These are phyloP conservation scores for Sebastiscus tertius DNA, from an alignment of 2,797 vertebrate genomes.

Conservation along the genomic window DNA sequence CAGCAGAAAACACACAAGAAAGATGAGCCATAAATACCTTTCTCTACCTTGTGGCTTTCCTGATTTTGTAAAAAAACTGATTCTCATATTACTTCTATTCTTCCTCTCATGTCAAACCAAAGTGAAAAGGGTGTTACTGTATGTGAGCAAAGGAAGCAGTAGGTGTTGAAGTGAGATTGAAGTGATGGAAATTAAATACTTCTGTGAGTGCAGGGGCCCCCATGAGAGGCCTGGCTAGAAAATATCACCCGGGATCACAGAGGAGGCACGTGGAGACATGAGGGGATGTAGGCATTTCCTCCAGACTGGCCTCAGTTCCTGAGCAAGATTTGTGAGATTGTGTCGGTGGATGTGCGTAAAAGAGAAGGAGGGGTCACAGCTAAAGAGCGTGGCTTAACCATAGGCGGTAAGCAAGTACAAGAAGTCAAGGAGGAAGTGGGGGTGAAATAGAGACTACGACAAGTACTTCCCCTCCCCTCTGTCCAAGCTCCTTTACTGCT, in stretches of 20 bases:
- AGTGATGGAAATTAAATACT: conserved; percentile 59
- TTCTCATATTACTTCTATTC: neutral
- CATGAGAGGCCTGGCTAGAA: conserved; percentile 27
- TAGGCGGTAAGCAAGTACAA: conserved; percentile 48
- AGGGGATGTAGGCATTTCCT: conserved; percentile 75
- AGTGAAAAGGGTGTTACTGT: neutral
- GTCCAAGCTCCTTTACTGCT: conserved; percentile 36
- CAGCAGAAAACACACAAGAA: conserved; percentile 32
- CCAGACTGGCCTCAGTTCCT: conserved; percentile 65
- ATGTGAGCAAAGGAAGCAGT: conserved; percentile 14
- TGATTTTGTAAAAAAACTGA: neutral
- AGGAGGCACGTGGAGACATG: conserved; percentile 60
- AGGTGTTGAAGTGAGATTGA: conserved; percentile 19
- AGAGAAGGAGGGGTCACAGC: conserved; percentile 29
- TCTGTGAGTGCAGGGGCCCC: conserved; percentile 26
- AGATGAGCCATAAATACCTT: neutral
- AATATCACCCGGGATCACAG: conserved; percentile 57
- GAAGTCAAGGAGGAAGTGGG: conserved; percentile 55
- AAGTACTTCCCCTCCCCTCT: conserved; percentile 50
- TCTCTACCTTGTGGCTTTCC: neutral
- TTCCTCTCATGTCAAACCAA: neutral
- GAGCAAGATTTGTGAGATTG: conserved; percentile 61
- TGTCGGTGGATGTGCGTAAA: conserved; percentile 43
- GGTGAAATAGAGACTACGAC: conserved; percentile 57
- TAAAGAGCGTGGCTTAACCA: conserved; percentile 23